Evolutionary conservation across 1,140 invertebrate species (phyloP), one percentile per base, ranked within the genome.

Genomic region (Drosophila funebris): DNA sequence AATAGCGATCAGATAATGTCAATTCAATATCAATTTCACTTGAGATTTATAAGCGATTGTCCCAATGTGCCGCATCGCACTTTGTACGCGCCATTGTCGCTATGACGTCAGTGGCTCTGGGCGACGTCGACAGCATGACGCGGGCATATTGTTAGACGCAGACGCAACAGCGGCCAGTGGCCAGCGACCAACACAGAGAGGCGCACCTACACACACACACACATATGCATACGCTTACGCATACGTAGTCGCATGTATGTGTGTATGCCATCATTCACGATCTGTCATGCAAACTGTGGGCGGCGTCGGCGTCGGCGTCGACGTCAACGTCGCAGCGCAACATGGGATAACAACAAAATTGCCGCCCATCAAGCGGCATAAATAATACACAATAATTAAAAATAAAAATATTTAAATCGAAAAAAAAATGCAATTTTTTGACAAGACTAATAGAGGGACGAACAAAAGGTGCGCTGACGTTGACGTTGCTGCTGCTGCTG

Each of bases 321-420:
- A 13, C n/a, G 46, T 29, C 22, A 4, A 0, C 46, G 24, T 16
- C 46, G 39, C 66, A 62, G 46, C 39, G 57, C 67, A 70, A 50
- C 61, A 72, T 60, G 52, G 18, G 13, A 56, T 61, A 48, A 75
- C 68, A 58, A 48, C 56, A 53, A 66, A 76, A 76, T 63, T 73
- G 46, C 53, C 62, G 58, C 44, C 44, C 56, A 68, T 50, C 29
- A 31, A 74, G 61, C 68, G 70, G 74, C 69, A 75, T 75, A 75
- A 85, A 75, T 66, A 84, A 66, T 67, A 78, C 71, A 76, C 52
- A 61, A 71, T 66, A 85, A 85, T 85, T 80, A 85, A 74, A 80
- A 76, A 72, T 61, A 33, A 33, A 33, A 31, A n/a, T n/a, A n/a
- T n/a, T n/a, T n/a, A 73, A 77, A 63, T 60, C 73, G 71, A 76